These are phyloP conservation scores for Bradysia coprophila DNA, from an alignment of 1,140 invertebrate species.

Conservation along the genomic window DNA sequence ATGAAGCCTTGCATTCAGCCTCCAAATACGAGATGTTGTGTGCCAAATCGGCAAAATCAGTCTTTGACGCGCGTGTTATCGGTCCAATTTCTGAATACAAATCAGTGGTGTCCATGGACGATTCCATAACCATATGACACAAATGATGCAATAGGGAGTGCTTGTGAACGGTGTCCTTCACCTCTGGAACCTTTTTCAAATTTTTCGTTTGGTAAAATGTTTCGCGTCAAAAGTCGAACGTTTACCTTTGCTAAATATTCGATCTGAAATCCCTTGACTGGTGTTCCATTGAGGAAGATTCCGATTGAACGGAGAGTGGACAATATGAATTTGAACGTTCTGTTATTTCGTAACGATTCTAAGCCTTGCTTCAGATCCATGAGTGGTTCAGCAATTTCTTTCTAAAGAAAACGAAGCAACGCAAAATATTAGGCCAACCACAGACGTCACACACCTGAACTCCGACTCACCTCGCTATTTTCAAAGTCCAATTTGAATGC, in stretches of 20 bases:
- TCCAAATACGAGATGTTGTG: constrained; percentile 78
- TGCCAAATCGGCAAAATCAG: constrained; percentile 80
- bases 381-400: constrained; percentile 95
- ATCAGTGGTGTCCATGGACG: constrained; percentile 85
- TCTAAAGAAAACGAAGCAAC: constrained; percentile 18
- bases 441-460: neutral
- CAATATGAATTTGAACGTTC: constrained; percentile 88
- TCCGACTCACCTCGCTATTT: constrained; percentile 59
- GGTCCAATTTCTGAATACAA: constrained; percentile 95
- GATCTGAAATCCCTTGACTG: constrained; percentile 93
- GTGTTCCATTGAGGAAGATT: constrained; percentile 90
- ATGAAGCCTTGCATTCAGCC: constrained; percentile 89
- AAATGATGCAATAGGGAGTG: constrained; percentile 94
- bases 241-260: constrained; percentile 89
- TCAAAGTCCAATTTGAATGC: constrained; percentile 98
- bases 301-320: constrained; percentile 87
- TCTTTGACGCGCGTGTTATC: constrained; percentile 80
- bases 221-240: neutral
- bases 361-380: constrained; percentile 97
- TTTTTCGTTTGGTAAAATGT: neutral
- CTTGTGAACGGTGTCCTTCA: constrained; percentile 98
- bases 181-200: constrained; percentile 50
- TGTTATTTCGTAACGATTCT: constrained; percentile 72
- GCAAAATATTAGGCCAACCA: neutral
- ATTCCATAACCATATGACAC: constrained; percentile 93